These are phyloP conservation scores for Phacellophora camtschatica DNA, from an alignment of 30 jellyfish, hydroid and myxozoan genomes.

Conservation along the genomic window DNA sequence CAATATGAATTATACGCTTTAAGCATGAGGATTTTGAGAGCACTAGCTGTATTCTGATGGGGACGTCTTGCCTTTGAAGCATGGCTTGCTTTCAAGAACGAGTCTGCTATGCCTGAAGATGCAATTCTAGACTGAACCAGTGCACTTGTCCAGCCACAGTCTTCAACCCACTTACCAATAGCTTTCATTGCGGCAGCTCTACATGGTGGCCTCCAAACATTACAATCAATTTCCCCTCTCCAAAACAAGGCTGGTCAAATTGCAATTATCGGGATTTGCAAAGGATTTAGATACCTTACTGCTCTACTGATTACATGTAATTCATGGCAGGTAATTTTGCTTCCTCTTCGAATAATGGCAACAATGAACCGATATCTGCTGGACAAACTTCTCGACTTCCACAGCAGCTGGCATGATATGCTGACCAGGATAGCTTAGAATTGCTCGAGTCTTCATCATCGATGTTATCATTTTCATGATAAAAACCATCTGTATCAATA, in stretches of 20 bases:
- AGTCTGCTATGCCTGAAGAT: neutral
- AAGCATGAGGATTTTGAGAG: neutral
- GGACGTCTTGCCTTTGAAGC: neutral
- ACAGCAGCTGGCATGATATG: neutral
- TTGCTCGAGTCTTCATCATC: neutral
- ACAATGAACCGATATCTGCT: neutral
- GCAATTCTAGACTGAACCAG: neutral
- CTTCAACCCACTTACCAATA: neutral
- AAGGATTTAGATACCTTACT: neutral
- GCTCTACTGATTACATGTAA: neutral
- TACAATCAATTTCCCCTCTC: too few species aligned
- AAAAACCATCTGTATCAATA: slow-evolving; percentile 1
- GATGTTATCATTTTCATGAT: neutral
- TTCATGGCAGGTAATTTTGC: neutral
- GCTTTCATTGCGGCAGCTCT: neutral
- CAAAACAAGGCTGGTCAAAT: neutral
- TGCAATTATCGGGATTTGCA: slow-evolving; percentile 9
- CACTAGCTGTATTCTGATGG: neutral
- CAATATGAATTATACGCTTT: neutral
- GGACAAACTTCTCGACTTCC: neutral
- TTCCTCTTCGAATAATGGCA: slow-evolving; percentile 8
- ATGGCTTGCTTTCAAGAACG: neutral
- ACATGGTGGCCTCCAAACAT: neutral
- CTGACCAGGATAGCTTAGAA: slow-evolving; percentile 15
- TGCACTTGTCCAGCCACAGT: neutral